Evolutionary conservation across 2,888 invertebrate species (phyloP).

Genomic region (Drosophila colorata): DNA sequence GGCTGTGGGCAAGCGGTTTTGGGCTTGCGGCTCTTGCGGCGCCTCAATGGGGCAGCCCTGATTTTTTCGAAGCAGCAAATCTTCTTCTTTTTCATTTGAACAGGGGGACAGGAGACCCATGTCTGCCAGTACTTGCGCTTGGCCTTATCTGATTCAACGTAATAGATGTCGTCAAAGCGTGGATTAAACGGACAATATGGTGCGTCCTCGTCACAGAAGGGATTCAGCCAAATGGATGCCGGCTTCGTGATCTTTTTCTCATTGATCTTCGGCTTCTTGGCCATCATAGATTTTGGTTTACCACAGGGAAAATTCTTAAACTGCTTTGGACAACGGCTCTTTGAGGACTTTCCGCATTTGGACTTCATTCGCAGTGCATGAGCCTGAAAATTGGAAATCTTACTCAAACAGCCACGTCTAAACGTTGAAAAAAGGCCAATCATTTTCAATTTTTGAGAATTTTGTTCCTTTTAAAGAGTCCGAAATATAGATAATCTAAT

Average conservation of each 20-base stretch:
- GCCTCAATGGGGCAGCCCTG: constrained; percentile 51
- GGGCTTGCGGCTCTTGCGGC: constrained; percentile 55
- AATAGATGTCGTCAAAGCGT: constrained; percentile 81
- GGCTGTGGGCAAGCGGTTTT: constrained; percentile 51
- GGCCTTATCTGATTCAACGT: constrained; percentile 75
- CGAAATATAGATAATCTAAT: constrained; percentile 10
- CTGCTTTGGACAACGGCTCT: constrained; percentile 23
- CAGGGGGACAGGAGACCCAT: constrained; percentile 80
- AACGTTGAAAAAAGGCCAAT: constrained; percentile 1
- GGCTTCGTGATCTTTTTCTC: constrained; percentile 5
- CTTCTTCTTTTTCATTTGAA: constrained; percentile 63
- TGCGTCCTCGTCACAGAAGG: constrained; percentile 54
- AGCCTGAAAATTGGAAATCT: neutral
- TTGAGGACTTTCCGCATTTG: neutral
- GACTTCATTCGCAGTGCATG: constrained; percentile 37
- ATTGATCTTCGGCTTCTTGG: constrained; percentile 1
- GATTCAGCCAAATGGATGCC: constrained; percentile 76
- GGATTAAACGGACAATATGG: constrained; percentile 61
- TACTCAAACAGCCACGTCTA: neutral
- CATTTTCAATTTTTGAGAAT: constrained; percentile 11
- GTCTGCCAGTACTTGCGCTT: constrained; percentile 82
- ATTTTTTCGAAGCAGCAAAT: constrained; percentile 64
- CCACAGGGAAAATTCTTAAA: constrained; percentile 51
- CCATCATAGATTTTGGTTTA: constrained; percentile 19
- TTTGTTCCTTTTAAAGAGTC: neutral